Evolutionary conservation across 2,888 invertebrate species (phyloP).

Genomic region (Euclidia mi): DNA sequence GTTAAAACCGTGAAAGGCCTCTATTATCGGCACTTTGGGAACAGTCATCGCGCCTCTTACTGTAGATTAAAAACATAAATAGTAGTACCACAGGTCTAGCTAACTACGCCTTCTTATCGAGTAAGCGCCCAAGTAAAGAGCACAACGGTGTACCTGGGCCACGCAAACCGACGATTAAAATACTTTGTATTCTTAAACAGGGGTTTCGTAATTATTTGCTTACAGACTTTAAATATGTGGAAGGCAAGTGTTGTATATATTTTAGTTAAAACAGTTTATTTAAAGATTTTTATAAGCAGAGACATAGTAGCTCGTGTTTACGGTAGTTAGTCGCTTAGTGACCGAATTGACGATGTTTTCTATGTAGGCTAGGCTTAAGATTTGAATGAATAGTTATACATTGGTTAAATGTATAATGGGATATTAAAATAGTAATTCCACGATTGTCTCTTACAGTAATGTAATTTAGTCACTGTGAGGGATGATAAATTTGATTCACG

Average conservation of each 20-base stretch:
- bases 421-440: too few relatives aligned
- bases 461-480: too few relatives aligned
- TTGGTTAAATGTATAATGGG: too few relatives aligned
- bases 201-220: constrained; percentile 78
- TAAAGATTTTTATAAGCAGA: constrained; percentile 3
- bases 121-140: constrained; percentile 73
- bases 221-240: constrained; percentile 42
- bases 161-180: constrained; percentile 83
- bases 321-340: constrained; percentile 14
- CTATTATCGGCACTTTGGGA: constrained; percentile 61
- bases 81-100: constrained; percentile 53
- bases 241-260: constrained; percentile 35
- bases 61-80: constrained; percentile 82
- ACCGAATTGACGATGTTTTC: constrained; percentile 10
- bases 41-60: constrained; percentile 72
- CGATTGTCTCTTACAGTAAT: too few relatives aligned
- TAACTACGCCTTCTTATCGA: constrained; percentile 69
- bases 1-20: constrained; percentile 45
- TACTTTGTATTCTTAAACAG: constrained; percentile 74
- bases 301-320: constrained; percentile 15
- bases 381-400: too few relatives aligned
- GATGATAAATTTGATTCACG: too few relatives aligned
- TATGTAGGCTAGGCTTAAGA: too few relatives aligned
- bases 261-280: constrained; percentile 29
- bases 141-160: constrained; percentile 68